Percentiles rank a stretch among this genome's conserved stretches.
Evolutionary conservation across 2,113 vertebrate genomes (phyloP).

Genomic region (Pachypanchax playfairii): DNA sequence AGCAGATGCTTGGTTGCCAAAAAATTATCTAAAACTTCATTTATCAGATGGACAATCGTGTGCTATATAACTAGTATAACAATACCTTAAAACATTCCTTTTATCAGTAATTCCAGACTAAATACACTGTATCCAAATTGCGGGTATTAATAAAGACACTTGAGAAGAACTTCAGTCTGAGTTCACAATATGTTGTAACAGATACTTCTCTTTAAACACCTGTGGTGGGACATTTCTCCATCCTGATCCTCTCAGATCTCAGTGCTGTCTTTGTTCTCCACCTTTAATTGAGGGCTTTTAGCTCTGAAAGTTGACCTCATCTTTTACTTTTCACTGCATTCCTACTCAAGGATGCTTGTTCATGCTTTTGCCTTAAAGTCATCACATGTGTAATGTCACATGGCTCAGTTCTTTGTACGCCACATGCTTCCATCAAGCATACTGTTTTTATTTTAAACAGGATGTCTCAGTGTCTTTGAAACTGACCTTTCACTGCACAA

Average conservation of each 20-base stretch:
- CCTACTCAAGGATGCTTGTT: constrained; percentile 12
- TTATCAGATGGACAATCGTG: not conserved
- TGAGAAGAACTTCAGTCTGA: constrained; percentile 8
- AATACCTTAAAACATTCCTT: not conserved
- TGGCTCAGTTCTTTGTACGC: constrained; percentile 24
- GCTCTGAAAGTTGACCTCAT: not conserved
- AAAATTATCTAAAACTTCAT: too few relatives aligned
- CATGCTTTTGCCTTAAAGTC: constrained; percentile 19
- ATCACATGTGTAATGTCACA: constrained; percentile 39
- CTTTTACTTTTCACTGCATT: constrained; percentile 17
- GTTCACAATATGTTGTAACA: constrained; percentile 11
- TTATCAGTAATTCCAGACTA: not conserved
- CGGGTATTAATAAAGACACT: not conserved
- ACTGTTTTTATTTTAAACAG: constrained; percentile 21
- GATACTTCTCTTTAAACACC: not conserved
- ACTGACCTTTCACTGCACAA: not conserved
- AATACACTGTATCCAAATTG: not conserved
- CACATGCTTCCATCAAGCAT: constrained; percentile 15
- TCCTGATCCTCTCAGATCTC: constrained; percentile 37
- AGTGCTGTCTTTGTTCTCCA: constrained; percentile 8
- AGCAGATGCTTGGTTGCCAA: too few relatives aligned
- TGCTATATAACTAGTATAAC: not conserved
- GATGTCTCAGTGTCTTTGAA: constrained; percentile 22
- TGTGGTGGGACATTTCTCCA: constrained; percentile 3
- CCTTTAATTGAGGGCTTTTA: constrained; percentile 8